Base-by-base conservation (phyloP, 2,113 vertebrate genomes). In the Hippopotamus amphibius region DNA sequence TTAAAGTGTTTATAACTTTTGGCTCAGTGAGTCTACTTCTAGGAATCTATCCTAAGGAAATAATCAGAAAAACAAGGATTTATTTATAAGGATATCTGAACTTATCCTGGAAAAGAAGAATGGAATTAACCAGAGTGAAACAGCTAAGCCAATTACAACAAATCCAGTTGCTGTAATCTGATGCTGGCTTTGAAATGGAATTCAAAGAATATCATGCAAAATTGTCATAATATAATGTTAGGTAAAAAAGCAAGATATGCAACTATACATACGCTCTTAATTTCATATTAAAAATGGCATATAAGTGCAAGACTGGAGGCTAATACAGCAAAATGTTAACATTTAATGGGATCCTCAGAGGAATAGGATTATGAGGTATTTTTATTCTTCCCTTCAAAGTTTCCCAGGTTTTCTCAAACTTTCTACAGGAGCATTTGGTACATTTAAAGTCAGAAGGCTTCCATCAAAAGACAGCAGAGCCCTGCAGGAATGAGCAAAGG, bases 21-120 rank as follows among this genome's bases (percentile, higher is more conserved):
- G 82, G 92, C 72, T 91, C 77, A 50, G 83, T 14, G 68, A 66
- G 30, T 93, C 82, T 77, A 41, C 21, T 85, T 97, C 96, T 33
- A 95, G 69, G 77, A 96, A 81, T 85, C 59, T 81, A 87, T 68
- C n/a, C 30, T 83, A 85, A 83, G 13, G 77, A 96, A 92, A 59
- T 69, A 69, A 94, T 80, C 33, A 16, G 53, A 80, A 57, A 88
- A 83, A 21, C 12, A 33, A 74, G 76, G 65, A 85, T 77, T 76
- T 82, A 50, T 61, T 93, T 65, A 93, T 50, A 93, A 93, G 68
- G 68, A n/a, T 82, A 81, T 76, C 17, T 85, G 61, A 37, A 88
- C 65, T 92, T n/a, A 48, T 7, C n/a, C 43, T 33, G 17, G 28
- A 8, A 50, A 76, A 43, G 37, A 26, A 48, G 77, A 71, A 33